phyloP scores from a whole-genome alignment of 2,113 vertebrate genomes.

The Ameiurus melas region DNA sequence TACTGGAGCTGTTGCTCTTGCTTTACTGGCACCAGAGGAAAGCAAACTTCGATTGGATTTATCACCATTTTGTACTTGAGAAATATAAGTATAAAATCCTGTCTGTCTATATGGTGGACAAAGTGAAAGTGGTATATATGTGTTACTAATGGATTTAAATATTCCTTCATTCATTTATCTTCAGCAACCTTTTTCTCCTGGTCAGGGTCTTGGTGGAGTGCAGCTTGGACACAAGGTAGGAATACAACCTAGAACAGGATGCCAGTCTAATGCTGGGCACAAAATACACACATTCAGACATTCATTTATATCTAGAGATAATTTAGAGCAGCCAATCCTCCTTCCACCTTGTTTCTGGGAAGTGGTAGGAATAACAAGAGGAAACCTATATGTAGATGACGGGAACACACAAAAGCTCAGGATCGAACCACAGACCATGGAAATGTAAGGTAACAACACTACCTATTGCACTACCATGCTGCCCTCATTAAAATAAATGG shows the following conservation, averaged over 20 bases:
- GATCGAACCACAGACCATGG: neutral
- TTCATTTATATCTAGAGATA: neutral
- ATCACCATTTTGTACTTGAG: neutral
- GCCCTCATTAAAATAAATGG: neutral
- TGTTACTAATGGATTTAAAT: neutral
- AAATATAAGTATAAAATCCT: neutral
- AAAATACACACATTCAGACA: neutral
- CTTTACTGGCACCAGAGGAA: neutral
- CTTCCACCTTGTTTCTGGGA: neutral
- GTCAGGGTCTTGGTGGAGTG: neutral
- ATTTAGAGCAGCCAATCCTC: neutral
- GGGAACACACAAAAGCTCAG: neutral
- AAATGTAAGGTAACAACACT: neutral
- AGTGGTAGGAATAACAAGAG: neutral
- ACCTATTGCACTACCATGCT: neutral
- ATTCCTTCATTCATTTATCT: neutral
- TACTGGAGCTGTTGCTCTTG: too few relatives aligned
- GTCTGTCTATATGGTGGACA: neutral
- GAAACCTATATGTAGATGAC: neutral
- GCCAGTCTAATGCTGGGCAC: neutral
- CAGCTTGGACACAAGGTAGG: neutral
- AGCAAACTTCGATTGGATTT: neutral
- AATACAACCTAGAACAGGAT: neutral
- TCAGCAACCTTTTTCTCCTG: neutral
- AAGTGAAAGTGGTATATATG: neutral